Conservation (phyloP, 1,140 invertebrate species). For the Scaptomyza montana region DNA sequence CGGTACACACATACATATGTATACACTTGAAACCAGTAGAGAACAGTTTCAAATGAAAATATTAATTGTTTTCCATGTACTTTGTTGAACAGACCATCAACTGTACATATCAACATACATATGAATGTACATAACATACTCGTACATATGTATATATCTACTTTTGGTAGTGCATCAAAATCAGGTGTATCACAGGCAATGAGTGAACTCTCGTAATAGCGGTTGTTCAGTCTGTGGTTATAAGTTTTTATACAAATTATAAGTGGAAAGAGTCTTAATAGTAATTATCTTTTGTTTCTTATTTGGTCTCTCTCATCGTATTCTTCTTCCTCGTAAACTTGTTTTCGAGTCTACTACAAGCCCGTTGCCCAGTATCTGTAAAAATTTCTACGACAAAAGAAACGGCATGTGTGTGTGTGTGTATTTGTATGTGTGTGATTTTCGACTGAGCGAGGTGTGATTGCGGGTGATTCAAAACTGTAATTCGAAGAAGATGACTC, state of each 20-base stretch:
- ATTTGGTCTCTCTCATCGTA: constrained; percentile 31
- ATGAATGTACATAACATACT: too few species aligned
- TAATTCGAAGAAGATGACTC: constrained; percentile 60
- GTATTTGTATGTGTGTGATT: neutral
- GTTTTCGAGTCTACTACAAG: constrained; percentile 13
- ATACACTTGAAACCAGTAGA: too few species aligned
- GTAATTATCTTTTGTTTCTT: constrained; percentile 56
- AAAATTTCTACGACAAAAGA: constrained; percentile 9
- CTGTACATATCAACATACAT: too few species aligned
- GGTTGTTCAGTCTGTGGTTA: constrained; percentile 3
- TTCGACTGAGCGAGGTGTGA: constrained; percentile 43
- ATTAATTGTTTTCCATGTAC: too few species aligned
- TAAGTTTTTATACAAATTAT: constrained; percentile 22
- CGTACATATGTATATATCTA: too few species aligned
- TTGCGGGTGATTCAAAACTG: constrained; percentile 61
- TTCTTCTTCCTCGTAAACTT: constrained; percentile 35
- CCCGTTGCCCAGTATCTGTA: neutral
- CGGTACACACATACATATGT: too few species aligned
- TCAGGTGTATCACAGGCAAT: neutral
- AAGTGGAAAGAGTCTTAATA: constrained; percentile 42
- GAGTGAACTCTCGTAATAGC: constrained; percentile 3
- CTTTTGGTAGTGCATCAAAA: neutral
- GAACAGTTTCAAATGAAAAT: too few species aligned
- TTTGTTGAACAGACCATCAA: too few species aligned
- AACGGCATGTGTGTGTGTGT: neutral